Percentiles rank a stretch among this genome's conserved stretches.
Evolutionary conservation across 2,113 vertebrate genomes (phyloP).

Genomic region (Seriola aureovittata): DNA sequence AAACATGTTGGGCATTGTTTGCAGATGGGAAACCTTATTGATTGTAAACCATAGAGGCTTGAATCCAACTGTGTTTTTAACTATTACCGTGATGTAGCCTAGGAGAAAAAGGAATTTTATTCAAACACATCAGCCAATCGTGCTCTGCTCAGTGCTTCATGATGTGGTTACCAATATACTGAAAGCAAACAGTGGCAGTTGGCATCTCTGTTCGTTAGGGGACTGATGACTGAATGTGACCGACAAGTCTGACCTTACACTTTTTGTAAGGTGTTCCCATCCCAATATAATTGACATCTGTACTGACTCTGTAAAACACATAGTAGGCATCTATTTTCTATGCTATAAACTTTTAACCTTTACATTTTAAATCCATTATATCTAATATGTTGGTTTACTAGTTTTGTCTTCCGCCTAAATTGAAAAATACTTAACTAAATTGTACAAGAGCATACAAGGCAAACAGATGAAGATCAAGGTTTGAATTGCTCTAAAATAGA

Average conservation of each 20-base stretch:
- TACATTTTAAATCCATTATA: background rate
- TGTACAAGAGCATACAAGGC: background rate
- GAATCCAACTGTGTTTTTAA: slow-evolving; percentile 76
- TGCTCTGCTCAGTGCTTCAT: slow-evolving; percentile 47
- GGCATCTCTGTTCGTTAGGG: slow-evolving; percentile 37
- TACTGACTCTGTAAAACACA: slow-evolving; percentile 27
- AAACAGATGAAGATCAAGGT: background rate
- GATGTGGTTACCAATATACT: slow-evolving; percentile 52
- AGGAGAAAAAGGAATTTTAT: slow-evolving; percentile 74
- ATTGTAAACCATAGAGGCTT: slow-evolving; percentile 74
- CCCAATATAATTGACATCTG: slow-evolving; percentile 22
- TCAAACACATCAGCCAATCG: slow-evolving; percentile 48
- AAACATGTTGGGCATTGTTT: slow-evolving; percentile 77
- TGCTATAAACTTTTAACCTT: background rate
- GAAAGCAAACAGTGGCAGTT: slow-evolving; percentile 49
- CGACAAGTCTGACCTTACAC: slow-evolving; percentile 26
- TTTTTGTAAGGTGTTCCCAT: slow-evolving; percentile 21
- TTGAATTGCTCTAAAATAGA: background rate
- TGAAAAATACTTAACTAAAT: background rate
- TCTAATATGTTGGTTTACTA: background rate
- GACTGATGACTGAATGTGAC: slow-evolving; percentile 5
- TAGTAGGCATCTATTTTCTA: slow-evolving; percentile 5
- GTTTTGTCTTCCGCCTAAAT: background rate
- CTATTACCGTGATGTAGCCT: slow-evolving; percentile 68
- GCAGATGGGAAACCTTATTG: slow-evolving; percentile 77